phyloP scores from a whole-genome alignment of 2,888 invertebrate genomes.

The Melieria crassipennis region DNA sequence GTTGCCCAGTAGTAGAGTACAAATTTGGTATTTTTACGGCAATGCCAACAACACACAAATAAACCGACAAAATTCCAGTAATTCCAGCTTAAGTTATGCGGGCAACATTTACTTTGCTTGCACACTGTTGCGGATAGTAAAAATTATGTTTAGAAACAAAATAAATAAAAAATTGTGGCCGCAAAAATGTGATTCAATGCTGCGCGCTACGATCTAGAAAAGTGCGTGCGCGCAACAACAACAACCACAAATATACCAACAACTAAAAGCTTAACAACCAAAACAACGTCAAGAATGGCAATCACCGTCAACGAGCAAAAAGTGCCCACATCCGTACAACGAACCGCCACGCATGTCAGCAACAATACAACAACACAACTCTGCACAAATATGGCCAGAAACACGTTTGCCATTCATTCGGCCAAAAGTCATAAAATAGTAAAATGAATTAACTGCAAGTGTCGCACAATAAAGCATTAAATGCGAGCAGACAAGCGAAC shows the following conservation, averaged over 20 bases:
- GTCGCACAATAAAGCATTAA: constrained; percentile 17
- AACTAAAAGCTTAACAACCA: background rate
- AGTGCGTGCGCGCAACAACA: too few relatives aligned
- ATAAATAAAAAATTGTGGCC: too few relatives aligned
- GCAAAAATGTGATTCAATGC: too few relatives aligned
- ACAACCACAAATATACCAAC: background rate
- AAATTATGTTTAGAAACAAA: background rate
- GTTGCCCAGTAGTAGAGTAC: too few relatives aligned
- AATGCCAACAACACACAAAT: too few relatives aligned
- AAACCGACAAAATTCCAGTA: too few relatives aligned
- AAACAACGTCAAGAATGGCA: background rate
- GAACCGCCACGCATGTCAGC: background rate
- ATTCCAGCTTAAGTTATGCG: background rate
- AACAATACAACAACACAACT: background rate
- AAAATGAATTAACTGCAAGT: background rate
- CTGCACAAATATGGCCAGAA: background rate
- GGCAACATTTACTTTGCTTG: background rate
- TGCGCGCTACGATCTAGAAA: too few relatives aligned
- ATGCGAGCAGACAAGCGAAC: constrained; percentile 41
- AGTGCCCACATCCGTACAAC: constrained; percentile 3
- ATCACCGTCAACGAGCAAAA: background rate
- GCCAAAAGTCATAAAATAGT: constrained; percentile 2
- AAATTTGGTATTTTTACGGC: too few relatives aligned
- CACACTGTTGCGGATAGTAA: too few relatives aligned
- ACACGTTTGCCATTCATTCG: background rate